These are phyloP conservation scores for Stenopsyche tienmushanensis DNA, from an alignment of 1,140 invertebrate genomes.

Conservation along the genomic window DNA sequence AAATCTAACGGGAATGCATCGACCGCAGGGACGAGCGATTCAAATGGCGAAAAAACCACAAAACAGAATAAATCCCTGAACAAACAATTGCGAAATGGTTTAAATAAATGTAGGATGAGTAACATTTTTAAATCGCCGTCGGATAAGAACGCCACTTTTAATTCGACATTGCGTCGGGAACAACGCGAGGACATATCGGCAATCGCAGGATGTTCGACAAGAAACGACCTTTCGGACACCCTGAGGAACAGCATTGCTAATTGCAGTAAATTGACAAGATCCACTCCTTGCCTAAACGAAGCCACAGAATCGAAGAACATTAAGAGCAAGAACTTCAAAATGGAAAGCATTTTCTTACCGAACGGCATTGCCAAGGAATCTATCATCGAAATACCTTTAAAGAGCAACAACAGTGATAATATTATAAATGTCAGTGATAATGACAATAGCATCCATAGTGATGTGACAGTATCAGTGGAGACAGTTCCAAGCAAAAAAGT, in stretches of 20 bases:
- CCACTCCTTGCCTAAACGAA: neutral
- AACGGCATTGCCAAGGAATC: neutral
- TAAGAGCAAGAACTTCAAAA: slow-evolving; percentile 32
- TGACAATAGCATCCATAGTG: slow-evolving; percentile 4
- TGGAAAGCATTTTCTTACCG: slow-evolving; percentile 31
- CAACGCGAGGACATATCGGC: no score
- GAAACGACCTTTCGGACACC: no score
- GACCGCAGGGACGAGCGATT: neutral
- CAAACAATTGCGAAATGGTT: no score
- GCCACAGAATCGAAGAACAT: neutral
- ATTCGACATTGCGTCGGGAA: no score
- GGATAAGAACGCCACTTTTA: no score
- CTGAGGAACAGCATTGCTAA: no score
- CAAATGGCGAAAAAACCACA: neutral
- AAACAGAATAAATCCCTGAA: no score
- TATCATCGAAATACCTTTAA: neutral
- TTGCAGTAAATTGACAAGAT: neutral
- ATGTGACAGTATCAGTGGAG: neutral
- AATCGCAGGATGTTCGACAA: no score
- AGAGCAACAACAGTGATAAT: neutral
- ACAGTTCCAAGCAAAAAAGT: neutral
- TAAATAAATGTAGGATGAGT: no score
- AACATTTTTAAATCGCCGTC: no score
- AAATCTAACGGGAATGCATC: neutral
- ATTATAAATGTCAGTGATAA: neutral